phyloP scores from a whole-genome alignment of 2,113 vertebrate genomes.

The Ammodytes marinus region DNA sequence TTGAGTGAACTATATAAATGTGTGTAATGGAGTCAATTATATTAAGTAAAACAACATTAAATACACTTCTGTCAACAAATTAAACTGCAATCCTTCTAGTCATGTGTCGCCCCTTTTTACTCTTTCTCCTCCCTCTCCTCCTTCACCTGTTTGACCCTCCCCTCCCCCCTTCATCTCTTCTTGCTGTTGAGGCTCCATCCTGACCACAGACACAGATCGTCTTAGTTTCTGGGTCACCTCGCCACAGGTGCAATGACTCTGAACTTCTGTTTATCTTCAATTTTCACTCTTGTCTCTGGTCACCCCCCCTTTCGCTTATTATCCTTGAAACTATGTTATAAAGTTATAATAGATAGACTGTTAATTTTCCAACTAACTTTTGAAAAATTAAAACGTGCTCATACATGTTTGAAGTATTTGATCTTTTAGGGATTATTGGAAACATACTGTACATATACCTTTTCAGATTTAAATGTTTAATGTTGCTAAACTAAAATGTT shows the following conservation, averaged over 20 bases:
- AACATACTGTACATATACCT: neutral
- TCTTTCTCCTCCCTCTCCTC: neutral
- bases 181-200: conserved; percentile 32
- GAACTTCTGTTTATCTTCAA: conserved; percentile 22
- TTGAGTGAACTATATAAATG: neutral
- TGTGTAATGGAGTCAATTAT: neutral
- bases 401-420: neutral
- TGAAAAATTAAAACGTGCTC: neutral
- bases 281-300: neutral
- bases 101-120: conserved; percentile 1
- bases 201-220: conserved; percentile 15
- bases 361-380: conserved; percentile 7
- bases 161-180: neutral
- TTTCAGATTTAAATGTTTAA: neutral
- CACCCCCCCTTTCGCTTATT: neutral
- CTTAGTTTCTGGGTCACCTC: conserved; percentile 51
- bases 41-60: neutral
- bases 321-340: conserved; percentile 1
- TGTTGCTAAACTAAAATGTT: neutral
- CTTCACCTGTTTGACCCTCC: conserved; percentile 24
- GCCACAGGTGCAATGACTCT: conserved; percentile 41
- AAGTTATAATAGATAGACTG: neutral
- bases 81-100: neutral
- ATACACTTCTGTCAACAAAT: neutral
- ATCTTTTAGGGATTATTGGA: neutral